Base-by-base conservation (phyloP, 1,140 invertebrate species). In the Varroa destructor region DNA sequence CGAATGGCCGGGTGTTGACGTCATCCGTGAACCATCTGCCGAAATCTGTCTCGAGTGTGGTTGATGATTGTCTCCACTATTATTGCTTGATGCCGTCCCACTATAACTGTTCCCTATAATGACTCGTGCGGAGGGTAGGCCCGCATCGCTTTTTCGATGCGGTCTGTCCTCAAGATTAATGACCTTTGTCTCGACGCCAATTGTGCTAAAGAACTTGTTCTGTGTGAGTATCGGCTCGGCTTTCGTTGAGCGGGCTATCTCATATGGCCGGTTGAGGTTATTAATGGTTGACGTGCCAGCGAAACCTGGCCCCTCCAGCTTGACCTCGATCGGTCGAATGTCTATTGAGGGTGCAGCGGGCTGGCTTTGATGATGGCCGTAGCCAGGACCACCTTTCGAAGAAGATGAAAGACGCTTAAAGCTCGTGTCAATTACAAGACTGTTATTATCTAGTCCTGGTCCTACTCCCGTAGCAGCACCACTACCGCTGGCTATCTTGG, bases 101-200 rank as follows among this genome's bases (percentile, higher is more conserved):
- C 4, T 51, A 8, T 51, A 51, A 25, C 25, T 25, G 46, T 5
- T 51, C 4, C 46, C 46, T 51, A 8, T 51, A 8, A 51, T 8
- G 46, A 3, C 46, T 43, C 61, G 61, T 4, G 61, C 61, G 40
- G 61, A 67, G 37, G 61, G 61, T 37, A 67, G 61, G 12, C 61
- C 61, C 12, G 61, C 61, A 37, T 67, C 61, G 61, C 61, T 67
- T 67, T 67, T 67, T 43, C 61, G 61, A 67, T 67, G 61, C 61
- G 61, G 61, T 67, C 61, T 67, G 61, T 67, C 61, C 61, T 67
- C 61, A 4, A 67, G 61, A 40, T 67, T 67, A 37, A 67, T 67
- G 14, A 67, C 61, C 37, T 67, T 67, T 12, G 61, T 67, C 61
- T 67, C 61, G 37, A 67, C 61, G 40, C 61, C 61, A 46, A 67